Evolutionary conservation across 2,888 invertebrate species (phyloP).

Genomic region (Strigamia crassipes): DNA sequence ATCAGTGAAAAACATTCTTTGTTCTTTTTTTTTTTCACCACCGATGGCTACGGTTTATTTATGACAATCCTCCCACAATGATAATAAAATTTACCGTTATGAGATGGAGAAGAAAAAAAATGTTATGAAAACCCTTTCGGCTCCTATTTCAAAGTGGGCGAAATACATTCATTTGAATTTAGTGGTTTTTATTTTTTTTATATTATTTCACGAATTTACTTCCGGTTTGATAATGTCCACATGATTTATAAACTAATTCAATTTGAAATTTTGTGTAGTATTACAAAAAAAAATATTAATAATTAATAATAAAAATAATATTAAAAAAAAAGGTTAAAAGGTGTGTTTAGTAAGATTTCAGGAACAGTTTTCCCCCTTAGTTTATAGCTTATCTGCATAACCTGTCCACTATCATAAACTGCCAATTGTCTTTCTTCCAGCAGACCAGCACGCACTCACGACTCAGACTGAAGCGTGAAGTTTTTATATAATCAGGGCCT

Average conservation of each 20-base stretch:
- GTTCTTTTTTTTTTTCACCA: neutral
- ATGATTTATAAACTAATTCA: neutral
- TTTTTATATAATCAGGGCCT: neutral
- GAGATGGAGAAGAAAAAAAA: neutral
- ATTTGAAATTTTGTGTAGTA: neutral
- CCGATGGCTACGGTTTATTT: neutral
- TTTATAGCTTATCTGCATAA: conserved; percentile 32
- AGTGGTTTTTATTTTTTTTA: neutral
- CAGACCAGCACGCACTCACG: neutral
- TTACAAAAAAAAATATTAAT: neutral
- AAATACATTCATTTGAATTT: conserved; percentile 31
- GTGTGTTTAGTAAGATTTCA: neutral
- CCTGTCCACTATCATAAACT: conserved; percentile 15
- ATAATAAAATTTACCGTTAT: neutral
- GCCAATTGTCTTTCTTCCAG: conserved; percentile 12
- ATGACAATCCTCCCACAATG: conserved; percentile 1
- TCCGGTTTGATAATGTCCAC: conserved; percentile 18
- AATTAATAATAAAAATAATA: neutral
- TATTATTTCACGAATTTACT: neutral
- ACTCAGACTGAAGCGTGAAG: conserved; percentile 8
- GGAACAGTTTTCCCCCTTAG: neutral
- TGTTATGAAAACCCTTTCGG: neutral
- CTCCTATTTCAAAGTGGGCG: neutral
- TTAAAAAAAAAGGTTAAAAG: neutral
- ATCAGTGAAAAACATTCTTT: neutral